These are phyloP conservation scores for Clitarchus hookeri DNA, from an alignment of 2,888 invertebrate species.

Conservation along the genomic window DNA sequence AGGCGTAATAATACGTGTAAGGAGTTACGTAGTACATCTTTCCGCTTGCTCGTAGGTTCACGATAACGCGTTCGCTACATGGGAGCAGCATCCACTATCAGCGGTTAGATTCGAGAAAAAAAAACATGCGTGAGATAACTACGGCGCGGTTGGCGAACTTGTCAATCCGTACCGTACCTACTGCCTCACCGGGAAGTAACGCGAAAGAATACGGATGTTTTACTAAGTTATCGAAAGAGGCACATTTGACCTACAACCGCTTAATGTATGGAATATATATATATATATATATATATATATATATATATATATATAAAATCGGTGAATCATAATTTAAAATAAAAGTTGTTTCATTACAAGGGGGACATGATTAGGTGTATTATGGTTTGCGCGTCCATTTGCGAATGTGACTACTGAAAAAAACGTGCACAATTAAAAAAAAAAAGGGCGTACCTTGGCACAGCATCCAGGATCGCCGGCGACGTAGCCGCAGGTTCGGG, in stretches of 20 bases:
- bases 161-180: background rate
- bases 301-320: too few relatives aligned
- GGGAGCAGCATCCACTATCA: background rate
- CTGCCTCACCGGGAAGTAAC: too few relatives aligned
- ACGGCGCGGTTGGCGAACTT: background rate
- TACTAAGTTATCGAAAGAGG: background rate
- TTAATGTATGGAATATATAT: too few relatives aligned
- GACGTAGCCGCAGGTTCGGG: background rate
- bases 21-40: too few relatives aligned
- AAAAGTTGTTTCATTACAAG: too few relatives aligned
- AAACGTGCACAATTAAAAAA: background rate
- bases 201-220: too few relatives aligned
- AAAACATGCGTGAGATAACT: background rate
- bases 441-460: background rate
- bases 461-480: background rate
- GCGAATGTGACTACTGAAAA: too few relatives aligned
- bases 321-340: too few relatives aligned
- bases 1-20: too few relatives aligned
- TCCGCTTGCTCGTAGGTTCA: background rate
- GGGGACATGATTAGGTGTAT: too few relatives aligned
- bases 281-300: too few relatives aligned
- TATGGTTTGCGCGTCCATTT: too few relatives aligned
- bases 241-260: background rate
- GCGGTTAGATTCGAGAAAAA: background rate
- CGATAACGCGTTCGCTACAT: background rate